Evolutionary conservation across 2,797 vertebrate genomes (phyloP).

Genomic region (Australoheros facetus): DNA sequence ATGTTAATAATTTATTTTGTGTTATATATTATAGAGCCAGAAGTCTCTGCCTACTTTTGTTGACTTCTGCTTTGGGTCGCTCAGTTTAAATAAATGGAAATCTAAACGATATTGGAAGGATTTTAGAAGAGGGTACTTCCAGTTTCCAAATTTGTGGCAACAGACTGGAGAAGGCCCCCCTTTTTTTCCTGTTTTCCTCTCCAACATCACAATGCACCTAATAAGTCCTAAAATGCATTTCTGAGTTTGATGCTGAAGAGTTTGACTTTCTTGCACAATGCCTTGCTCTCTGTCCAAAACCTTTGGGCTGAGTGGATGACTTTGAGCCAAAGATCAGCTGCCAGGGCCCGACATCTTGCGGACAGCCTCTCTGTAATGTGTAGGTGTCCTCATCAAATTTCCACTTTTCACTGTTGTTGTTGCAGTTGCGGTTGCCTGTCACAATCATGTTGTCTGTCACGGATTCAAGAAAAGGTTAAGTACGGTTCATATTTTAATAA

Average conservation of each 20-base stretch:
- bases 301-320: neutral
- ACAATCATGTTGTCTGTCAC: neutral
- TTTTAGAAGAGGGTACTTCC: neutral
- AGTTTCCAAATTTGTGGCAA: constrained; percentile 13
- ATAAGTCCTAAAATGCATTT: constrained; percentile 1
- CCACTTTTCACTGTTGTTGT: neutral
- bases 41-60: neutral
- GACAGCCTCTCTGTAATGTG: neutral
- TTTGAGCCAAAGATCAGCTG: neutral
- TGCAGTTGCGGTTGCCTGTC: constrained; percentile 4
- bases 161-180: neutral
- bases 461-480: constrained; percentile 1
- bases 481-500: neutral
- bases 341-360: neutral
- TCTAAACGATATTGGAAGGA: neutral
- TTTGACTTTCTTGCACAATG: neutral
- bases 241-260: neutral
- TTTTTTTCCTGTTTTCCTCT: neutral
- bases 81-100: neutral
- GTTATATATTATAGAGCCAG: neutral
- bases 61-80: neutral
- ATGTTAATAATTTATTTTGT: constrained; percentile 17
- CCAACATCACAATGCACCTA: neutral
- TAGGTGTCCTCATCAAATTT: constrained; percentile 4
- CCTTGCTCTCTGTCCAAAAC: neutral